Conservation (phyloP, 2,797 vertebrate genomes). For the Clarias fuscus region DNA sequence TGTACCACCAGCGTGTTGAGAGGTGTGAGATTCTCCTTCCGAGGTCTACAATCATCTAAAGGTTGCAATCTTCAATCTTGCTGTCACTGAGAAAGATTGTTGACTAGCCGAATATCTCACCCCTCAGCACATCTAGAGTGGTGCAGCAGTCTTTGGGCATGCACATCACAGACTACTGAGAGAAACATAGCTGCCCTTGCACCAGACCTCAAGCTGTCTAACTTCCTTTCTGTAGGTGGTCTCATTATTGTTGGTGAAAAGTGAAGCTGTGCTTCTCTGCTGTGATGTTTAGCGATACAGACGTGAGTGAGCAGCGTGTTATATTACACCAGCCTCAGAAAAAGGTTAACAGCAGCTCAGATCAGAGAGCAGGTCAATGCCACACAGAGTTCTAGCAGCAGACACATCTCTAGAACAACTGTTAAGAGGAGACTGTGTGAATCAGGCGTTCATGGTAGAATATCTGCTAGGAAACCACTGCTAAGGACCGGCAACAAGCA, state of each 20-base stretch:
- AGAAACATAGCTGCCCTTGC: not conserved
- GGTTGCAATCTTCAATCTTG: not conserved
- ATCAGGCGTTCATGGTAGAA: too few species aligned
- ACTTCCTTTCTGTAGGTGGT: conserved; percentile 4
- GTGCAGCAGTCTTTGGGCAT: not conserved
- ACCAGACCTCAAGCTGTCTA: conserved; percentile 1
- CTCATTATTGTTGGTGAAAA: not conserved
- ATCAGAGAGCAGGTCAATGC: too few species aligned
- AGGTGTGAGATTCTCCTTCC: not conserved
- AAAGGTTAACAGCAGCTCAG: too few species aligned
- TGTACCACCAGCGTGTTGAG: not conserved
- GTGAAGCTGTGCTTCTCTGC: not conserved
- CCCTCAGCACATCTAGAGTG: not conserved
- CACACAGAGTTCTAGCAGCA: too few species aligned
- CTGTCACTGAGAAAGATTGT: not conserved
- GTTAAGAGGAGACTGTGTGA: too few species aligned
- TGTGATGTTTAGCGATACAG: not conserved
- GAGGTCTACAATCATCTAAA: not conserved
- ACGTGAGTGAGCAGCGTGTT: not conserved
- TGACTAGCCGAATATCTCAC: not conserved
- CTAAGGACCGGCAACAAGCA: too few species aligned
- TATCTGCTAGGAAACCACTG: too few species aligned
- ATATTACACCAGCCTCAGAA: too few species aligned
- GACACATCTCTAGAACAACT: too few species aligned
- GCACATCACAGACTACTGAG: not conserved